Evolutionary conservation across 2,113 vertebrate genomes (phyloP), one percentile per base, ranked within the genome.

Genomic region (Mustela nigripes): DNA sequence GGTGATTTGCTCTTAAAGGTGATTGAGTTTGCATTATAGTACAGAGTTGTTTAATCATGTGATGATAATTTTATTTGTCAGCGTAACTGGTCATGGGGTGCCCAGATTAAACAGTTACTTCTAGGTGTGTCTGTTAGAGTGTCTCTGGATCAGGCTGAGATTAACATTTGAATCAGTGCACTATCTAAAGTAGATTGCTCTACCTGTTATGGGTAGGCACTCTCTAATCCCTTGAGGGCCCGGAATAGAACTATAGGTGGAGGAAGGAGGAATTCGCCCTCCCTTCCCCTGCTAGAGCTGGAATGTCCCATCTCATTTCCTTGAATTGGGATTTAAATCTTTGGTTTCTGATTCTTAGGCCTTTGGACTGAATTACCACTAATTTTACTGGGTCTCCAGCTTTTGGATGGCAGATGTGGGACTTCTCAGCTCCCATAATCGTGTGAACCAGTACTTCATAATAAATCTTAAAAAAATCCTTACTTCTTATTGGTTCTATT

Each of bases 11-110:
- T 89, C 4, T 45, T 36, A 53, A 83, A 92, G n/a, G 56, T 53
- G 58, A 50, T 85, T 28, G 21, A 97, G 60, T 92, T 94, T 96
- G 45, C 19, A 42, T 48, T 76, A 14, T 50, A 11, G 73, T 82
- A 84, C 19, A 56, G 11, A 79, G 16, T 85, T 74, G 22, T 93
- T 74, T 94, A 89, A 22, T 67, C 73, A 39, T 84, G 31, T 84
- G 31, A 21, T 74, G 24, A 33, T 78, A 84, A 85, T 94, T 56
- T 79, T 18, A 33, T 79, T 42, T 67, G 74, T 67, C 14, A 53
- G 5, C 7, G 81, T 42, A 19, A 56, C 28, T 1, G 14, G 21
- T 31, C 50, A 15, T 16, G 11, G 22, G 22, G 36, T 71, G 15
- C 53, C n/a, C 36, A 48, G 28, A 80, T 69, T 67, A 79, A 79